phyloP scores from a whole-genome alignment of 2,888 invertebrate genomes.

The Rhopalosiphum nymphaeae region DNA sequence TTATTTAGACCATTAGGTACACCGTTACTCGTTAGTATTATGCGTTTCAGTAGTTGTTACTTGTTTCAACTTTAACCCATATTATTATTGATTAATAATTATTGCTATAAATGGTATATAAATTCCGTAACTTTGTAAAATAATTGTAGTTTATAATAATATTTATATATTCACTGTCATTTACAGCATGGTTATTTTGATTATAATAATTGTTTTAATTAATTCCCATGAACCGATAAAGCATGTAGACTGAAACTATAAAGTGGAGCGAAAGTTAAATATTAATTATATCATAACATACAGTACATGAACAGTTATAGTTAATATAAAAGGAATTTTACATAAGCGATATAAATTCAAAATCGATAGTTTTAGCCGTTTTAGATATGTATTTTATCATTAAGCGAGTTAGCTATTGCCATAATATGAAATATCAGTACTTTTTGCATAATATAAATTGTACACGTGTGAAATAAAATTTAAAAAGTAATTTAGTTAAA shows the following conservation, averaged over 20 bases:
- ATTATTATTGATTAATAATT: background rate
- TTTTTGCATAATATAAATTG: background rate
- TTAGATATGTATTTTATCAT: background rate
- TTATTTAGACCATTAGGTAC: background rate
- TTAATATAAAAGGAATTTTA: background rate
- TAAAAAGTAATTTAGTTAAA: background rate
- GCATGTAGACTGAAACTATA: background rate
- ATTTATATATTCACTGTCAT: background rate
- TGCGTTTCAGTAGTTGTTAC: background rate
- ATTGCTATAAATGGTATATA: background rate
- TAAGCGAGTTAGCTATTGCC: background rate
- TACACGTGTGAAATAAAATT: background rate
- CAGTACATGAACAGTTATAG: background rate
- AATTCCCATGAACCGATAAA: background rate
- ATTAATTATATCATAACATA: background rate
- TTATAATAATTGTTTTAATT: background rate
- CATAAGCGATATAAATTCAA: background rate
- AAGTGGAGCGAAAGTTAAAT: background rate
- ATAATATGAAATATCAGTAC: background rate
- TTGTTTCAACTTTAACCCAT: background rate
- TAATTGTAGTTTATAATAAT: background rate
- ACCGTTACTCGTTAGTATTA: background rate
- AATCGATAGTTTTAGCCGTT: background rate
- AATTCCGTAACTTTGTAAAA: background rate
- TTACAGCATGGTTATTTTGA: background rate